A percentile compares a stretch with the other conserved stretches of the same genome.
These are phyloP conservation scores for Liposcelis brunnea DNA, from an alignment of 2,888 invertebrate genomes.

Conservation along the genomic window DNA sequence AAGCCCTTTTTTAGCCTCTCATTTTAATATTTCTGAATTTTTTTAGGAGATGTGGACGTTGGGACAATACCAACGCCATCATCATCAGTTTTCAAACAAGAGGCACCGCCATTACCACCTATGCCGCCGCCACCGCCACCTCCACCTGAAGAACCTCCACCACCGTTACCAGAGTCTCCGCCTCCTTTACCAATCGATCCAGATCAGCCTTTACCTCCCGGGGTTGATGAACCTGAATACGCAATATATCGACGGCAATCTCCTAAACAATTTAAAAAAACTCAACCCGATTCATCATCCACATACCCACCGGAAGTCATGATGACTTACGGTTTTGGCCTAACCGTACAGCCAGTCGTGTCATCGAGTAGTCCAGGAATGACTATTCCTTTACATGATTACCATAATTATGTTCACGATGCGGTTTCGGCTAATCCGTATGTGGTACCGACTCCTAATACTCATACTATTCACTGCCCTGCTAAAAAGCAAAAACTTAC, in stretches of 20 bases:
- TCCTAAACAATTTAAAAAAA: not conserved
- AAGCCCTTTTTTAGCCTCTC: too few species aligned
- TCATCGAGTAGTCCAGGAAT: too few species aligned
- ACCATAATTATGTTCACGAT: too few species aligned
- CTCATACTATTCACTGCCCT: too few species aligned
- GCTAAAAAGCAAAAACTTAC: conserved; percentile 12
- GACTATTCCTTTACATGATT: too few species aligned
- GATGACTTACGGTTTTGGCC: conserved; percentile 3
- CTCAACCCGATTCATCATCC: not conserved
- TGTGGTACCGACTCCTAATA: not conserved
- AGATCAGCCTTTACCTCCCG: conserved; percentile 34
- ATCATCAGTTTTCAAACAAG: too few species aligned
- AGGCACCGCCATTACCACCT: conserved; percentile 14
- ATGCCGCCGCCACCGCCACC: conserved; percentile 12
- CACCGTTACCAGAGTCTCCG: conserved; percentile 5
- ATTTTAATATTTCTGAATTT: too few species aligned
- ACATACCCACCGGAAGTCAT: not conserved
- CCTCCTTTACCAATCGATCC: conserved; percentile 5
- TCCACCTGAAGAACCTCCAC: conserved; percentile 14
- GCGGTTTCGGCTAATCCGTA: too few species aligned
- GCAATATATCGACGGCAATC: conserved; percentile 16
- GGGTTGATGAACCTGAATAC: conserved; percentile 31
- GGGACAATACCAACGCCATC: too few species aligned
- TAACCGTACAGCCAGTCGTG: too few species aligned
- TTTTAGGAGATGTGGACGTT: too few species aligned